These are phyloP conservation scores for Zosterops borbonicus DNA, from an alignment of 2,113 vertebrate species.

Conservation along the genomic window DNA sequence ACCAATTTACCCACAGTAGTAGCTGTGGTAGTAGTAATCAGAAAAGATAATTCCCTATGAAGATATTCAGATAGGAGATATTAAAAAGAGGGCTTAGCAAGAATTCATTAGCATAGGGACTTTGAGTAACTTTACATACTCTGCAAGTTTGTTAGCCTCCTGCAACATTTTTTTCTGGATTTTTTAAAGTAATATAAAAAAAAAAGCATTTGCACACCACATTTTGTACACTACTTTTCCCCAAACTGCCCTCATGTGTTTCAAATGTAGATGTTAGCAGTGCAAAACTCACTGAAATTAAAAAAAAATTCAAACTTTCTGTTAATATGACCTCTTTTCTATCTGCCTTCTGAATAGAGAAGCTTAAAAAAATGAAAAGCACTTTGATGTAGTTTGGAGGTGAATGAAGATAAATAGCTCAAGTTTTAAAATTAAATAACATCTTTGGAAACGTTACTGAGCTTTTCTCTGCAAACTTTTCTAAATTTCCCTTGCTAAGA, in stretches of 20 bases:
- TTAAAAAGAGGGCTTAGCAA: not conserved
- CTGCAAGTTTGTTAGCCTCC: not conserved
- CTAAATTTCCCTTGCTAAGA: not conserved
- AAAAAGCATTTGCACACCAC: not conserved
- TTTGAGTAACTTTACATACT: not conserved
- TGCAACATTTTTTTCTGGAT: not conserved
- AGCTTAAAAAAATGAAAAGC: not conserved
- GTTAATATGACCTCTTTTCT: not conserved
- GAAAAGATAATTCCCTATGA: not conserved
- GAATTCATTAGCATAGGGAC: not conserved
- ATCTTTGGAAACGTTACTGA: not conserved
- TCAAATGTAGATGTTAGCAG: not conserved
- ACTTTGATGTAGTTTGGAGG: not conserved
- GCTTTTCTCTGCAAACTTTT: not conserved
- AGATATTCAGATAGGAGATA: not conserved
- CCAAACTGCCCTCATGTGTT: not conserved
- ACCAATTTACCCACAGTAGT: not conserved
- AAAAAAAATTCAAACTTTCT: not conserved
- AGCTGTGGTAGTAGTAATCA: not conserved
- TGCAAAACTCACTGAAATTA: not conserved
- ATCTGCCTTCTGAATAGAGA: not conserved
- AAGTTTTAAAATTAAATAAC: not conserved
- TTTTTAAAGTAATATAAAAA: not conserved
- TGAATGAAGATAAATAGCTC: not conserved
- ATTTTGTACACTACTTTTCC: not conserved